Base-by-base conservation (phyloP, 2,113 vertebrate species). In the Cranoglanis bouderius region DNA sequence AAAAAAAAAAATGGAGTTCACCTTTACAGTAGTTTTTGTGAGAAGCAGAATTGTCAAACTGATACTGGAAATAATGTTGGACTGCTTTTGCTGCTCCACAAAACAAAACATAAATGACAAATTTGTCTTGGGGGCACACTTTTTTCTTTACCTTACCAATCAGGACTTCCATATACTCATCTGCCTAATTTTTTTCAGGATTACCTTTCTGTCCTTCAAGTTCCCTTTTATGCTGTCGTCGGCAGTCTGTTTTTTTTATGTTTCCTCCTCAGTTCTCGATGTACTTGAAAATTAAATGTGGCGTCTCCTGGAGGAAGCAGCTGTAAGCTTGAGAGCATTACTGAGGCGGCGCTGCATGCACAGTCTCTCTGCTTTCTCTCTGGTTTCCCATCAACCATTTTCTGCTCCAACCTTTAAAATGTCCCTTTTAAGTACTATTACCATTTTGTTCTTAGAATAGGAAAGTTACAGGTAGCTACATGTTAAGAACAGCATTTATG, bases 211-310 rank as follows among this genome's bases (percentile, higher is more conserved):
- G 70, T 51, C 67, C 70, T 65, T 87, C 59, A 53, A 55, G 55
- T 82, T 74, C 40, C 38, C 55, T 78, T 88, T 78, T 63, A 85
- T 85, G 82, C 75, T 16, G 9, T 46, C 14, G 35, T 90, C 89
- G 85, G 89, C 85, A 85, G 81, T 88, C 75, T 72, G 21, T 82
- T 80, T 82, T 88, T 51, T 57, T 43, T 57, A 90, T 63, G 55
- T 61, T 16, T 49, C 24, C 53, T 70, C 49, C 46, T 77, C 85
- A 74, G 72, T 80, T 84, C 82, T 86, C 55, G 32, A 72, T 81
- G 88, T 88, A 90, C 90, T 87, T 87, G 81, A 87, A 92, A 92
- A 92, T 85, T 40, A 91, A 90, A 92, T 82, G 82, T 85, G 65
- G 51, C 63, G 83, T 88, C 87, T 89, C 78, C 84, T 40, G 85